Evolutionary conservation across 1,140 invertebrate species (phyloP), one percentile per base, ranked within the genome.

Genomic region (Hermetia illucens): DNA sequence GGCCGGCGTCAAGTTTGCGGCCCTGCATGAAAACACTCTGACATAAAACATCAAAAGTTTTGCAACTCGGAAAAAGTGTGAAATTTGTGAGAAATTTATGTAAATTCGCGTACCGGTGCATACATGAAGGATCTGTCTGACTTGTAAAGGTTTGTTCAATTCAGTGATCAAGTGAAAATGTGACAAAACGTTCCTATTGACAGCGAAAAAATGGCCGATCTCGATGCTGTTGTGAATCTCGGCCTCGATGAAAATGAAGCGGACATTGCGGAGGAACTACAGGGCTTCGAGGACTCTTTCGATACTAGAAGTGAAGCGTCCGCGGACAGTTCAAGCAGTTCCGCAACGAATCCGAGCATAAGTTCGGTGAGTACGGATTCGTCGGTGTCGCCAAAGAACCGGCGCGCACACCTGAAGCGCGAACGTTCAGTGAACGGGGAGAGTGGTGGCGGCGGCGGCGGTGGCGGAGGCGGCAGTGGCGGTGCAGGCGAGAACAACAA

Each of bases 301-400:
- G 82, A 87, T 51, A 82, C 78, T 16, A 64, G 79, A 12, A 86
- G 83, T 55, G 82, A 87, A 62, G 79, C 85, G 16, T 82, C 80
- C 24, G 58, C 53, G 1, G 71, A 70, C 29, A 74, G 72, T 42
- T 77, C 78, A 17, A 75, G 72, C 39, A 68, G 73, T 42, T 75
- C 76, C 3, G 74, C 71, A 47, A 69, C 72, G 1, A 49, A 53
- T 40, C 77, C 79, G 5, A 80, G 74, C 49, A 80, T 83, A 20
- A 83, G 78, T 55, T 76, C 77, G 15, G 74, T 75, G 19, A 82
- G 78, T 40, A 71, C 73, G 6, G 69, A 70, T 37, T 74, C 74
- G 2, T 58, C 51, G 3, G 32, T 47, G 43, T 21, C 46, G 34
- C n/a, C 54, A 53, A 9, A 60, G 71, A 47, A 65, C 52, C 53